Evolutionary conservation across 1,140 invertebrate species (phyloP).

Genomic region (Aphis craccivora): DNA sequence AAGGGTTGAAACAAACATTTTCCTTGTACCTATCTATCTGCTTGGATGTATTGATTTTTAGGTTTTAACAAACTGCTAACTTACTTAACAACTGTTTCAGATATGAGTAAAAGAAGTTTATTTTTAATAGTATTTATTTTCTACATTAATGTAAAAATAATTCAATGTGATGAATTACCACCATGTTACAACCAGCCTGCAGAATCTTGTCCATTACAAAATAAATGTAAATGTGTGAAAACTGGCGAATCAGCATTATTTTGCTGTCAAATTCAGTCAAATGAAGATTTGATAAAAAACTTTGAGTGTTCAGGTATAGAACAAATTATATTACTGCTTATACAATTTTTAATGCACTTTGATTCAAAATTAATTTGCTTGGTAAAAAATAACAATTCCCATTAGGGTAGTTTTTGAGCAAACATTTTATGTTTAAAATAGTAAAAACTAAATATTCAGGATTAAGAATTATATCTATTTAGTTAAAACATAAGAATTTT

Average conservation of each 20-base stretch:
- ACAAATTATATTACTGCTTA: neutral
- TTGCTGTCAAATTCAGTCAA: conserved; percentile 23
- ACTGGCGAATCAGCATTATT: conserved; percentile 28
- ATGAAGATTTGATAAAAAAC: conserved; percentile 43
- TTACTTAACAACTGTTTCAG: conserved; percentile 12
- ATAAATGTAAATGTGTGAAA: conserved; percentile 37
- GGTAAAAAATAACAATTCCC: neutral
- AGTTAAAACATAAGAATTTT: neutral
- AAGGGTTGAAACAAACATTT: neutral
- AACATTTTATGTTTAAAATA: neutral
- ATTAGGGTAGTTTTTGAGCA: neutral
- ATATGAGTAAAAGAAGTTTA: conserved; percentile 39
- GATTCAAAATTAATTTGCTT: neutral
- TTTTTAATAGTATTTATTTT: conserved; percentile 2
- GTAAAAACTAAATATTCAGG: neutral
- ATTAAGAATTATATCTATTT: neutral
- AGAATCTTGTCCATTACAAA: conserved; percentile 34
- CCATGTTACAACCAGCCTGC: conserved; percentile 26
- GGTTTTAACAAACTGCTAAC: neutral
- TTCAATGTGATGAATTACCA: conserved; percentile 45
- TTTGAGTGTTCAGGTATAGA: conserved; percentile 46
- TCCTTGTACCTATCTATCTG: neutral
- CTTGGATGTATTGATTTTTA: neutral
- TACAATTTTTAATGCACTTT: neutral
- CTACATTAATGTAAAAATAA: neutral